These are phyloP conservation scores for Hippocampus guttulatus DNA, from an alignment of 2,113 vertebrate species.

Conservation along the genomic window DNA sequence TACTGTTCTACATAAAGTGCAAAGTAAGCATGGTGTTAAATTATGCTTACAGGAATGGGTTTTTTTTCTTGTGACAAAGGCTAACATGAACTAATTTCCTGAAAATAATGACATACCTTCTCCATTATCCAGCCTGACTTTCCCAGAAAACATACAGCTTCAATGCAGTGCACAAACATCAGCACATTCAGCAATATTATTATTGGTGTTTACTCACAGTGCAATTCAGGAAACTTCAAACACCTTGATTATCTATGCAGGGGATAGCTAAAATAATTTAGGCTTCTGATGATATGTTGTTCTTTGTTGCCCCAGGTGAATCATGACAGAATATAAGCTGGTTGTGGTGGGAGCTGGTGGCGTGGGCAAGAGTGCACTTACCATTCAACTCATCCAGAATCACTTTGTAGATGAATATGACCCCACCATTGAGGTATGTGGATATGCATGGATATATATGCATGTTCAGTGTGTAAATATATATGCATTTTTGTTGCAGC, in stretches of 20 bases:
- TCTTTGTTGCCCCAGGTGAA: constrained; percentile 61
- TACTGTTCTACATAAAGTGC: not conserved
- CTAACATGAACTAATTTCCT: not conserved
- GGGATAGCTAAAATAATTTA: not conserved
- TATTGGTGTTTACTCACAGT: not conserved
- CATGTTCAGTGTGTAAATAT: not conserved
- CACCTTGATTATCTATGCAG: not conserved
- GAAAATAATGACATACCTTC: not conserved
- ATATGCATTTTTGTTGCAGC: not conserved
- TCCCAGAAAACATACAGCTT: not conserved
- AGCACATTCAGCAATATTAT: not conserved
- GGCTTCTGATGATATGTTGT: not conserved
- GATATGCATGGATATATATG: not conserved
- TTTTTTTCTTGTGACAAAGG: not conserved
- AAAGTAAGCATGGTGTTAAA: not conserved
- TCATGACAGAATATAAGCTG: constrained; percentile 78
- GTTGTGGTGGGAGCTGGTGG: constrained; percentile 78
- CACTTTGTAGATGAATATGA: constrained; percentile 79
- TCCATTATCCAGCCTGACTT: not conserved
- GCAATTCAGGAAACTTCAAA: not conserved
- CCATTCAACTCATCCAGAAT: constrained; percentile 78
- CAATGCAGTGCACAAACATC: not conserved
- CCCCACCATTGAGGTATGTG: constrained; percentile 74
- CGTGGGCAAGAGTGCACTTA: constrained; percentile 76
- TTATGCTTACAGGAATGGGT: not conserved